phyloP scores from a whole-genome alignment of 2,797 vertebrate species.

The Lepilemur septentrionalis region DNA sequence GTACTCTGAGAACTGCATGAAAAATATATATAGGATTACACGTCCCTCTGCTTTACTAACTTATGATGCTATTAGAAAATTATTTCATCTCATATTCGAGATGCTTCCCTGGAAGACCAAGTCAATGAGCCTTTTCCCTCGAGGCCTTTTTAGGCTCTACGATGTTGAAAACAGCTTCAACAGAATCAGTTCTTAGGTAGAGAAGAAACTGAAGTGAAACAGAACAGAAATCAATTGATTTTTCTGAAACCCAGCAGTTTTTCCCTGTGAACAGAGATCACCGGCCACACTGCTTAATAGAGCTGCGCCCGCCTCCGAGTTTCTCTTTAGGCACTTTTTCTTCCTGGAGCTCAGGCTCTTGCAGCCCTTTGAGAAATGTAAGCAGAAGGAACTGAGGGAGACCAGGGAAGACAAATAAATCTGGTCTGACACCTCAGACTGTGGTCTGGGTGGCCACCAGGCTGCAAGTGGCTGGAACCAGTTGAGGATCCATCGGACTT shows the following conservation, averaged over 20 bases:
- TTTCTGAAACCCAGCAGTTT: constrained; percentile 27
- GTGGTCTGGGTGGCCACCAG: not conserved
- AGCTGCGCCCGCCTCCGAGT: not conserved
- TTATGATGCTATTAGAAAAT: not conserved
- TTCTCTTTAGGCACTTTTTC: not conserved
- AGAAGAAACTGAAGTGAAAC: constrained; percentile 1
- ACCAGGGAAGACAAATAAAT: not conserved
- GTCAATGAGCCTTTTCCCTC: not conserved
- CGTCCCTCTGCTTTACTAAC: not conserved
- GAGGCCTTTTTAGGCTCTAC: not conserved
- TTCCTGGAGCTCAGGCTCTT: not conserved
- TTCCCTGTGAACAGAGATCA: not conserved
- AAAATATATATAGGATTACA: not conserved
- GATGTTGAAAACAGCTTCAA: not conserved
- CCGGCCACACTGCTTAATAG: not conserved
- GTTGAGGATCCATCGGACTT: not conserved
- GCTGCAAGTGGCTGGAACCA: not conserved
- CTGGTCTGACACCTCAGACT: not conserved
- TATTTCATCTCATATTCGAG: not conserved
- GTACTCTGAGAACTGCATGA: not conserved
- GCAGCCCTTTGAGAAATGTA: not conserved
- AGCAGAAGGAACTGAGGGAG: not conserved
- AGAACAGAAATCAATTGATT: not conserved
- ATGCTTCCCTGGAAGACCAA: not conserved
- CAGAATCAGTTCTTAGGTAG: constrained; percentile 25